These are phyloP conservation scores for Eilema caniola DNA, from an alignment of 2,888 invertebrate genomes.

Conservation along the genomic window DNA sequence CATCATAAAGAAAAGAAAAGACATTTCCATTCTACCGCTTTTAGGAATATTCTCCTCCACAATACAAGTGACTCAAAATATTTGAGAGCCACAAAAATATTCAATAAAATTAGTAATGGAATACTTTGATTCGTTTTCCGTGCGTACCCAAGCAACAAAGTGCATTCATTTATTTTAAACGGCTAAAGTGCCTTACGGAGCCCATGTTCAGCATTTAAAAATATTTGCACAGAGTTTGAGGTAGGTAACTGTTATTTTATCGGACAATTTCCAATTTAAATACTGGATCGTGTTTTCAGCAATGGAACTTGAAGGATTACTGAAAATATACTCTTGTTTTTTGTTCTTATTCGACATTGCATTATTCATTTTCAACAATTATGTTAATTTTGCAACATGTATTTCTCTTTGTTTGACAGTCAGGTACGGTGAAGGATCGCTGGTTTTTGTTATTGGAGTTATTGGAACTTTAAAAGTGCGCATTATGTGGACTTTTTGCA, in stretches of 20 bases:
- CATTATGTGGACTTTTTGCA: slow-evolving; percentile 8
- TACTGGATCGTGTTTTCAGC: slow-evolving; percentile 16
- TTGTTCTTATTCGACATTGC: slow-evolving; percentile 16
- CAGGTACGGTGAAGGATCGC: slow-evolving; percentile 13
- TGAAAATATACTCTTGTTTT: slow-evolving; percentile 21
- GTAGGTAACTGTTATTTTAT: slow-evolving; percentile 24
- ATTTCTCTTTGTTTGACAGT: slow-evolving; percentile 1
- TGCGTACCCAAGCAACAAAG: neutral
- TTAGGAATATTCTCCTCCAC: neutral
- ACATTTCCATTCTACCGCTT: neutral
- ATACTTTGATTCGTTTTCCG: neutral
- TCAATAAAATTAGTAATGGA: neutral
- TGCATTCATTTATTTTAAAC: slow-evolving; percentile 15
- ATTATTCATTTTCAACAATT: slow-evolving; percentile 25
- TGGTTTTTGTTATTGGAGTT: slow-evolving; percentile 11
- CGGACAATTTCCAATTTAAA: slow-evolving; percentile 13
- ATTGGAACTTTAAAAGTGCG: slow-evolving; percentile 11
- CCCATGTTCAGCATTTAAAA: slow-evolving; percentile 4
- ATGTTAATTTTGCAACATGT: slow-evolving; percentile 2
- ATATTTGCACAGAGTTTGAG: slow-evolving; percentile 4
- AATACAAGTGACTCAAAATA: neutral
- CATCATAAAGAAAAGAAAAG: neutral
- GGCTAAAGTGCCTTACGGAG: neutral
- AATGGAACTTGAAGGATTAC: slow-evolving; percentile 5
- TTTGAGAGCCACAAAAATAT: neutral